Percentiles rank a stretch among this genome's conserved stretches.
These are phyloP conservation scores for Moxostoma hubbsi DNA, from an alignment of 2,797 vertebrate genomes.

Conservation along the genomic window DNA sequence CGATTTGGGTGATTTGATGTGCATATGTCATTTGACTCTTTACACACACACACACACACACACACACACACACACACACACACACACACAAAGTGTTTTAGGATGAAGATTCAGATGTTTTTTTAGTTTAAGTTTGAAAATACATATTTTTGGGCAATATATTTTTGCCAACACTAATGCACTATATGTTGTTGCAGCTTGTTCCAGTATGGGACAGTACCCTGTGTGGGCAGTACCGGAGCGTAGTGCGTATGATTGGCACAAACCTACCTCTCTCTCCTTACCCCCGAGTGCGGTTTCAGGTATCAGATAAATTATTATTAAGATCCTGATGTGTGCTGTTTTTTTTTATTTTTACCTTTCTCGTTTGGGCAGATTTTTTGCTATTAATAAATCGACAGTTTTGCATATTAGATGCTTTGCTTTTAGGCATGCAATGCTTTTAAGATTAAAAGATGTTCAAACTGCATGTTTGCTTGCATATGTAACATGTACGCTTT, in stretches of 20 bases:
- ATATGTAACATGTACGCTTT: background rate
- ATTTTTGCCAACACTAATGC: background rate
- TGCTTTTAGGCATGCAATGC: too few relatives aligned
- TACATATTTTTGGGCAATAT: background rate
- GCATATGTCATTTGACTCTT: too few relatives aligned
- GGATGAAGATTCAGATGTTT: background rate
- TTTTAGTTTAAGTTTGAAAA: background rate
- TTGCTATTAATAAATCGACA: too few relatives aligned
- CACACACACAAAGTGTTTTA: too few relatives aligned
- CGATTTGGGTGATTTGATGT: too few relatives aligned
- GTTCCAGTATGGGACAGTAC: constrained; percentile 75
- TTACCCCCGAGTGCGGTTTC: constrained; percentile 80
- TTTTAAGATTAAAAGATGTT: too few relatives aligned
- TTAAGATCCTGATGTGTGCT: too few relatives aligned
- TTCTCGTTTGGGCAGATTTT: too few relatives aligned
- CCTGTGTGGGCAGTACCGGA: constrained; percentile 74
- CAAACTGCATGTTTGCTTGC: background rate
- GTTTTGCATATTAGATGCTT: too few relatives aligned
- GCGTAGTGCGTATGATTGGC: constrained; percentile 90
- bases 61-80: too few relatives aligned
- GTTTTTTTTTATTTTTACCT: too few relatives aligned
- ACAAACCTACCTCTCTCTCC: constrained; percentile 84
- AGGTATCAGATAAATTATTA: constrained; percentile 71
- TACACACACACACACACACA: too few relatives aligned
- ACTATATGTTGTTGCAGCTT: constrained; percentile 54